phyloP scores from a whole-genome alignment of 2,797 vertebrate species.

The Bovichtus variegatus region DNA sequence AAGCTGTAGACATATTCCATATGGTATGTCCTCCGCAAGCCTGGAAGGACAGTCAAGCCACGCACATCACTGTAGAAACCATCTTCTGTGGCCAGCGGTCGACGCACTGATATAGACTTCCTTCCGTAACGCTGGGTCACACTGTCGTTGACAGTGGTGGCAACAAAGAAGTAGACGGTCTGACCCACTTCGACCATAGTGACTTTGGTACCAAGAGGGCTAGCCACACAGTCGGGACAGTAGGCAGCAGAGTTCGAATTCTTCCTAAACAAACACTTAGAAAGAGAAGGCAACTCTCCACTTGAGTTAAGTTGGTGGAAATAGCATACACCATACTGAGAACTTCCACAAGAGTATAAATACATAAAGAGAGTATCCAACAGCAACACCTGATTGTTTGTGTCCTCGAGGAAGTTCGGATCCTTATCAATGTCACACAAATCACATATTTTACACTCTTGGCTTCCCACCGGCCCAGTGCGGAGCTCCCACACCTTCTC shows the following conservation, averaged over 20 bases:
- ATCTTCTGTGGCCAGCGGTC: conserved; percentile 88
- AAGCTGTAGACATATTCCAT: conserved; percentile 94
- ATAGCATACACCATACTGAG: conserved; percentile 90
- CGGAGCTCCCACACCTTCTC: conserved; percentile 80
- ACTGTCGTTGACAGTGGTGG: conserved; percentile 87
- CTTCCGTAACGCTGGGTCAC: conserved; percentile 89
- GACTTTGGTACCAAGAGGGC: conserved; percentile 91
- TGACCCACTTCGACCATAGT: conserved; percentile 88
- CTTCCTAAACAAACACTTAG: conserved; percentile 88
- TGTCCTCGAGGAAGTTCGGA: conserved; percentile 78
- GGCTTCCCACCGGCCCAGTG: conserved; percentile 89
- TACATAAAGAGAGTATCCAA: conserved; percentile 89
- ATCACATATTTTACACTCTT: conserved; percentile 86
- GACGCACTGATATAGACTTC: conserved; percentile 90
- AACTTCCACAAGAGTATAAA: conserved; percentile 92
- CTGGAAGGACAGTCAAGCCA: conserved; percentile 89
- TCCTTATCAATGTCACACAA: conserved; percentile 88
- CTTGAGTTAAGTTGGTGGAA: conserved; percentile 84
- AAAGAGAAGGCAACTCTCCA: conserved; percentile 71
- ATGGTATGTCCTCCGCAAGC: conserved; percentile 84
- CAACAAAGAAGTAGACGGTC: conserved; percentile 91
- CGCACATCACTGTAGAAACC: conserved; percentile 89
- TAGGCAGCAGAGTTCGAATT: conserved; percentile 80
- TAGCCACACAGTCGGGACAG: conserved; percentile 94
- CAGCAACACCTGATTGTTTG: conserved; percentile 87